Evolutionary conservation across 2,888 invertebrate species (phyloP).

Genomic region (Macaria notata): DNA sequence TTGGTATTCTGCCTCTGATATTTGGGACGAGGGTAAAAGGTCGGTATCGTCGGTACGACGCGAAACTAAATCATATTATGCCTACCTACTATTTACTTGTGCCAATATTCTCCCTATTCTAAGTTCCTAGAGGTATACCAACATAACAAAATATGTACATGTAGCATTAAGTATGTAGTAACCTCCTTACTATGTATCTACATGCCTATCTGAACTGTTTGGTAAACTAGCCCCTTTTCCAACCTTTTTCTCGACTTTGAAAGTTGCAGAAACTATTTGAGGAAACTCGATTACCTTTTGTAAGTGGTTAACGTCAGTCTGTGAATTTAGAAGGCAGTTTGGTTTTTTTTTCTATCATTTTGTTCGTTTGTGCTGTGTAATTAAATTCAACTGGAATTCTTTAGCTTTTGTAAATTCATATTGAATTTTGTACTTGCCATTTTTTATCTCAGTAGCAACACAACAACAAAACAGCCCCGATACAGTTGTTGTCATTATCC

Average conservation of each 20-base stretch:
- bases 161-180: no score
- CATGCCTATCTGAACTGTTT: constrained; percentile 11
- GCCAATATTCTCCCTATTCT: constrained; percentile 14
- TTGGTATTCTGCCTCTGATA: constrained; percentile 32
- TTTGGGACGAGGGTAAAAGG: constrained; percentile 44
- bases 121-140: constrained; percentile 9
- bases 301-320: constrained; percentile 18
- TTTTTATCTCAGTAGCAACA: no score
- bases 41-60: constrained; percentile 41
- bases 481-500: constrained; percentile 34
- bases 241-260: constrained; percentile 27
- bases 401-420: no score
- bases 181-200: no score
- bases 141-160: no score
- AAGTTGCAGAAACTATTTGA: constrained; percentile 28
- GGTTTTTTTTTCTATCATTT: constrained; percentile 3
- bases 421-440: no score
- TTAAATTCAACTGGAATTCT: no score
- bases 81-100: constrained; percentile 28
- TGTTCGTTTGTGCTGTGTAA: no score
- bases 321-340: constrained; percentile 12
- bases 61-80: constrained; percentile 43
- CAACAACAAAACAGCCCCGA: constrained; percentile 25
- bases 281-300: constrained; percentile 26
- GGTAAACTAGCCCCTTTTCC: constrained; percentile 34